phyloP scores from a whole-genome alignment of 1,140 invertebrate genomes.

The Caenorhabditis brenneri region DNA sequence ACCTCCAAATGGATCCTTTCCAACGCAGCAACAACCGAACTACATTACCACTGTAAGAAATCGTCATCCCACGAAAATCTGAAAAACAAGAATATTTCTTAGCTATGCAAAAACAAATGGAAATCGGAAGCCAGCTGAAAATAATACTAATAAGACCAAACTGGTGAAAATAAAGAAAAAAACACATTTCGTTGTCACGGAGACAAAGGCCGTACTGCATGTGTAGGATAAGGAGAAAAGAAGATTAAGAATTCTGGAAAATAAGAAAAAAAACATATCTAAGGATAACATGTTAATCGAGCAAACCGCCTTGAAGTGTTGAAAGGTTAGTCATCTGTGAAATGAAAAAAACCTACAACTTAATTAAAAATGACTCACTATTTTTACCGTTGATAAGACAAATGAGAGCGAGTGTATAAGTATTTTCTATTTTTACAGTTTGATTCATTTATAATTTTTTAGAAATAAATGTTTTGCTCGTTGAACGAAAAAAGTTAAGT shows the following conservation, averaged over 20 bases:
- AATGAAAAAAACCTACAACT: neutral
- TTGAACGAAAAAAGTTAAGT: too few relatives aligned
- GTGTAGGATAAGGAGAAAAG: neutral
- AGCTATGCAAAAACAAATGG: too few relatives aligned
- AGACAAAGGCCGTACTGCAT: neutral
- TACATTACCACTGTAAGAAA: constrained; percentile 50
- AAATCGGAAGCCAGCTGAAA: neutral
- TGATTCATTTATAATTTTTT: too few relatives aligned
- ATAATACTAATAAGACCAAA: neutral
- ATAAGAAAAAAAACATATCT: neutral
- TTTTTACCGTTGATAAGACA: neutral
- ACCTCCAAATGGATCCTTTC: constrained; percentile 52
- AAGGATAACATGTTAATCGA: neutral
- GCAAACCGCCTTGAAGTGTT: neutral
- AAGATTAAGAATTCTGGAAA: neutral
- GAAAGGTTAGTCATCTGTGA: neutral
- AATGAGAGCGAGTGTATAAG: neutral
- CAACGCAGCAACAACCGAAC: constrained; percentile 45
- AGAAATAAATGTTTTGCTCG: too few relatives aligned
- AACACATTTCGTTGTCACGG: constrained; percentile 15
- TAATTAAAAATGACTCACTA: neutral
- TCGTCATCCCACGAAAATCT: constrained; percentile 23
- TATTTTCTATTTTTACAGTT: neutral
- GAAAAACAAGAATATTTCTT: too few relatives aligned
- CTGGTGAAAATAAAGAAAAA: neutral